A percentile compares a stretch with the other conserved stretches of the same genome.
phyloP scores from a whole-genome alignment of 2,888 invertebrate genomes.

The Melieria crassipennis region DNA sequence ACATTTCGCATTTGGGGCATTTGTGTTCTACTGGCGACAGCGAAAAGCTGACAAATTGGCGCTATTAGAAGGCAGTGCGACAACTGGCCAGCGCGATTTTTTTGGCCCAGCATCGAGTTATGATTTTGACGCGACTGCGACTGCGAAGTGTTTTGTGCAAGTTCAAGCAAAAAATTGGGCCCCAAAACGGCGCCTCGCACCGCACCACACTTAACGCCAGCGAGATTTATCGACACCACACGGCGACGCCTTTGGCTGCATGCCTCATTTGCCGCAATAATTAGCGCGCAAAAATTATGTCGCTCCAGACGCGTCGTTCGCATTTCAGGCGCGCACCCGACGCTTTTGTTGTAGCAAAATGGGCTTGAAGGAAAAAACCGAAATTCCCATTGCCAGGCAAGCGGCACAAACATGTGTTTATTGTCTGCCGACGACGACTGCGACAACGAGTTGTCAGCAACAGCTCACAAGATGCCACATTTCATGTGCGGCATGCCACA shows the following conservation, averaged over 20 bases:
- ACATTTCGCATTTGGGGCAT: slow-evolving; percentile 20
- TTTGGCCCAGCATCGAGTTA: too few species aligned
- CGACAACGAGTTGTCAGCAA: slow-evolving; percentile 23
- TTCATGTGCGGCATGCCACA: slow-evolving; percentile 14
- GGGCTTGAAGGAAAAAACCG: not conserved
- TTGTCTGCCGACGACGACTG: slow-evolving; percentile 44
- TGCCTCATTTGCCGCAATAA: slow-evolving; percentile 42
- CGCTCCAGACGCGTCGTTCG: not conserved
- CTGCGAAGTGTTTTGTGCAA: too few species aligned
- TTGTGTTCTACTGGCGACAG: slow-evolving; percentile 1
- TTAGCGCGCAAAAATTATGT: slow-evolving; percentile 42
- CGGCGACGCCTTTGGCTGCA: slow-evolving; percentile 37
- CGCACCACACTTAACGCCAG: slow-evolving; percentile 17
- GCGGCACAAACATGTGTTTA: slow-evolving; percentile 55
- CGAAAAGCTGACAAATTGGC: too few species aligned
- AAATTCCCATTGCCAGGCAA: slow-evolving; percentile 40
- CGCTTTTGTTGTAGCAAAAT: not conserved
- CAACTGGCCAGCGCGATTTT: too few species aligned
- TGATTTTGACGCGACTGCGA: too few species aligned
- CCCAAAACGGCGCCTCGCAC: not conserved
- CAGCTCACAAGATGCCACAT: slow-evolving; percentile 30
- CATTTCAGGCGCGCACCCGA: not conserved
- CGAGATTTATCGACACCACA: slow-evolving; percentile 37
- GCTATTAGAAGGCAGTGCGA: too few species aligned
- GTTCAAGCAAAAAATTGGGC: too few species aligned